phyloP scores from a whole-genome alignment of 1,140 invertebrate genomes.

The Drosophila bocqueti region DNA sequence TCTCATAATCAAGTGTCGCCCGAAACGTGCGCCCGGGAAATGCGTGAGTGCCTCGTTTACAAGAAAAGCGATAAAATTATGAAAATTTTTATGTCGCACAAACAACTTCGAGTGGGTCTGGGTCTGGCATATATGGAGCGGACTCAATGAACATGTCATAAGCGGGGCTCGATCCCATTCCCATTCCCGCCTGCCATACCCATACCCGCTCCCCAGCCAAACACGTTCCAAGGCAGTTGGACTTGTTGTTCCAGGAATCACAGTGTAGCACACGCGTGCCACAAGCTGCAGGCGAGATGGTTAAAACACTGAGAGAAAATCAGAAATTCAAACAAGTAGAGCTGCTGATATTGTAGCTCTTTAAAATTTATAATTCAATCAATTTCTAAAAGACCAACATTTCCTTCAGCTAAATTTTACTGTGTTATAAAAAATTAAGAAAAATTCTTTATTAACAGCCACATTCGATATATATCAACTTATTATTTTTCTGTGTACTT shows the following conservation, averaged over 20 bases:
- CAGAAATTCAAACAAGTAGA: no score
- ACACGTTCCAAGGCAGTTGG: constrained; percentile 66
- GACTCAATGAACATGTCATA: constrained; percentile 74
- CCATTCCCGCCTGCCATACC: constrained; percentile 1
- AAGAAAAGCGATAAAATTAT: constrained; percentile 82
- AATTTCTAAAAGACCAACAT: background rate
- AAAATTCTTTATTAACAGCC: background rate
- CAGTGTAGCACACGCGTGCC: constrained; percentile 70
- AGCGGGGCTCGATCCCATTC: constrained; percentile 51
- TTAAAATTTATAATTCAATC: background rate
- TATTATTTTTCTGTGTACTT: background rate
- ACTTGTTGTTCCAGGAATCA: constrained; percentile 77
- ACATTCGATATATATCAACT: background rate
- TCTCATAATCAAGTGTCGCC: constrained; percentile 70
- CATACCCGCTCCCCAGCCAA: constrained; percentile 33
- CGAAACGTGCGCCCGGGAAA: constrained; percentile 54
- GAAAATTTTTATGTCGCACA: constrained; percentile 68
- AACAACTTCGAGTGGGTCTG: constrained; percentile 20
- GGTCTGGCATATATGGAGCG: constrained; percentile 67
- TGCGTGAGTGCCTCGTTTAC: constrained; percentile 56
- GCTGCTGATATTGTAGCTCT: background rate
- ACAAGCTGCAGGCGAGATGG: background rate
- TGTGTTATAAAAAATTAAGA: no score
- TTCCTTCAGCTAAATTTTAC: no score
- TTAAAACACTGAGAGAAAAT: constrained; percentile 3